Evolutionary conservation across 2,113 vertebrate genomes (phyloP).

Genomic region (Tetrax tetrax): DNA sequence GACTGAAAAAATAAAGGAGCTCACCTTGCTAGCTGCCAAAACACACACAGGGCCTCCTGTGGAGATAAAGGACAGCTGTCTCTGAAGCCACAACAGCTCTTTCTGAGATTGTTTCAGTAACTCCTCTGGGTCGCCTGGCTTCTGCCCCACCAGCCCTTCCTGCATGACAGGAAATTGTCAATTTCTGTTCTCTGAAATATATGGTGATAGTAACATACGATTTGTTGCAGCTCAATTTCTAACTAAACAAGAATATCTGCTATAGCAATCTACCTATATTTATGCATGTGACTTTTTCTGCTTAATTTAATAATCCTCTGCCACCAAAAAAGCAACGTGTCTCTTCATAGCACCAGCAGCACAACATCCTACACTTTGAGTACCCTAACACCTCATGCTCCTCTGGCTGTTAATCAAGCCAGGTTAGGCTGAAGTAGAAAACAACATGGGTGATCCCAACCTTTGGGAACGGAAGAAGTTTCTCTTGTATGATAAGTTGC

Average conservation of each 20-base stretch:
- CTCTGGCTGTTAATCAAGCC: background rate
- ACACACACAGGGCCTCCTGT: constrained; percentile 50
- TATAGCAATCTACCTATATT: background rate
- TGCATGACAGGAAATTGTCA: background rate
- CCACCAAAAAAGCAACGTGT: background rate
- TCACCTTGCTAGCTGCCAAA: constrained; percentile 73
- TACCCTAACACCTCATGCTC: background rate
- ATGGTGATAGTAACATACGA: background rate
- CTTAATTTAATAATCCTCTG: background rate
- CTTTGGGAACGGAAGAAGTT: background rate
- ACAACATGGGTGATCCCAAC: background rate
- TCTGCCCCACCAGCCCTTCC: constrained; percentile 75
- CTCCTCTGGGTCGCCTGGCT: constrained; percentile 66
- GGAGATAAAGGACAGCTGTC: constrained; percentile 64
- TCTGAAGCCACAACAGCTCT: constrained; percentile 75
- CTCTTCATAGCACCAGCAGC: background rate
- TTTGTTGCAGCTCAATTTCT: background rate
- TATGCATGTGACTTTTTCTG: background rate
- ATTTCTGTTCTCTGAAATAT: background rate
- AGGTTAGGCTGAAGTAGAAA: background rate
- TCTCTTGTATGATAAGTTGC: rapidly evolving
- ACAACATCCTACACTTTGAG: background rate
- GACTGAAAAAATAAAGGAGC: background rate
- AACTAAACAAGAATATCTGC: background rate
- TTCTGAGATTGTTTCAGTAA: constrained; percentile 73